Conservation (phyloP, 2,797 vertebrate genomes). For the Ceyx erithaca region DNA sequence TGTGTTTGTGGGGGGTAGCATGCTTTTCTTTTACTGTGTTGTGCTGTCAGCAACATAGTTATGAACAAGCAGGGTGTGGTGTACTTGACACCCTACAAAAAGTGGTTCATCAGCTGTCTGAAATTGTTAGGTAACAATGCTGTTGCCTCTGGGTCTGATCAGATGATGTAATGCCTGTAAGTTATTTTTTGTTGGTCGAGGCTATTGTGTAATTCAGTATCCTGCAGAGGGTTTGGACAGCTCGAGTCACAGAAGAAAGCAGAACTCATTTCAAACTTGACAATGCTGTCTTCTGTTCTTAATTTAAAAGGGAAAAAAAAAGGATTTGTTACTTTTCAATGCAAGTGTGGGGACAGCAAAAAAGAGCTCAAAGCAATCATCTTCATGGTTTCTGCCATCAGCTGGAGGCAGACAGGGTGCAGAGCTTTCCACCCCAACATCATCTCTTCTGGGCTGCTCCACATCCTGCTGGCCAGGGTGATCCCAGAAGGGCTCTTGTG, state of each 20-base stretch:
- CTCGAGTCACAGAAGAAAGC: not conserved
- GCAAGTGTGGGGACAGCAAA: not conserved
- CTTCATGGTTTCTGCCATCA: not conserved
- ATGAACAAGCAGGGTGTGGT: slow-evolving; percentile 28
- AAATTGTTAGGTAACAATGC: slow-evolving; percentile 38
- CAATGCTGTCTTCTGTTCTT: not conserved
- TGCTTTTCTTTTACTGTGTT: not conserved
- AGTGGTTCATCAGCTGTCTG: slow-evolving; percentile 49
- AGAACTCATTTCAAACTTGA: slow-evolving; percentile 19
- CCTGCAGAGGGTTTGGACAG: not conserved
- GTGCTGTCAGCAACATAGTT: slow-evolving; percentile 13
- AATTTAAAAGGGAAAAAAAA: not conserved
- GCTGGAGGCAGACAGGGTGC: not conserved
- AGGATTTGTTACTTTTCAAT: slow-evolving; percentile 16
- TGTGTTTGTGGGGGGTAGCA: not conserved
- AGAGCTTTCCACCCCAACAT: not conserved
- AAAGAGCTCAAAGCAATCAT: not conserved
- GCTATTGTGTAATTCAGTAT: slow-evolving; percentile 55
- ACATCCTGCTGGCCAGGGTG: not conserved
- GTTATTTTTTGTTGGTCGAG: slow-evolving; percentile 26
- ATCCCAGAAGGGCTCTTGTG: not conserved
- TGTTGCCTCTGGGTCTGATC: slow-evolving; percentile 26
- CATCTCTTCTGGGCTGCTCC: not conserved
- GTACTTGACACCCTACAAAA: slow-evolving; percentile 43
- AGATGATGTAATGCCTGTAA: slow-evolving; percentile 44